A percentile compares a stretch with the other conserved stretches of the same genome.
Conservation (phyloP, 2,113 vertebrate genomes). For the Xyliphius kryptos region DNA sequence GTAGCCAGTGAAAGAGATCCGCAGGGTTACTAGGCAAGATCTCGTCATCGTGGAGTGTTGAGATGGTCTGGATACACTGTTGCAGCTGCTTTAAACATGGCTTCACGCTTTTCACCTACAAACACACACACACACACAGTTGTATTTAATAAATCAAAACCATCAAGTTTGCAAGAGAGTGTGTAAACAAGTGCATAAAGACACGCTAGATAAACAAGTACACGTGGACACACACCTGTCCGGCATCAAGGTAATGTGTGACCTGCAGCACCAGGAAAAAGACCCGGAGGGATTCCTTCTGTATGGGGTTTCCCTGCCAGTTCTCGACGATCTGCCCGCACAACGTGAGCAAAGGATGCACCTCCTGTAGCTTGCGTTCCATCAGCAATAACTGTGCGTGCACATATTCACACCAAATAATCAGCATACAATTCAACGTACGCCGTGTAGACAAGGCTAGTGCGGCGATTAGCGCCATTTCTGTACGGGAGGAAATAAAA, state of each 20-base stretch:
- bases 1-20: slow-evolving; percentile 97
- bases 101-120: slow-evolving; percentile 80
- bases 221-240: too few species aligned
- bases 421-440: neutral
- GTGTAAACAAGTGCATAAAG: too few species aligned
- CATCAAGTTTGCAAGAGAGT: too few species aligned
- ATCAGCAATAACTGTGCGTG: slow-evolving; percentile 74
- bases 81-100: slow-evolving; percentile 96
- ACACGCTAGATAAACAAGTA: too few species aligned
- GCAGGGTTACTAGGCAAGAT: slow-evolving; percentile 95
- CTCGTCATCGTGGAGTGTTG: slow-evolving; percentile 93
- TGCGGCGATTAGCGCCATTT: neutral
- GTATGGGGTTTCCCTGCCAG: slow-evolving; percentile 98
- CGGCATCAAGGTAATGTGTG: slow-evolving; percentile 94
- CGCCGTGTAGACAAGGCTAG: neutral
- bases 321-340: slow-evolving; percentile 97
- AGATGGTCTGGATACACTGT: slow-evolving; percentile 98
- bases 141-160: too few species aligned
- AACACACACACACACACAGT: slow-evolving; percentile 11
- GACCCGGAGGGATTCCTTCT: slow-evolving; percentile 92
- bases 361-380: slow-evolving; percentile 94
- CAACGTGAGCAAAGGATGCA: slow-evolving; percentile 89
- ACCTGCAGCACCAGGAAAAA: slow-evolving; percentile 97
- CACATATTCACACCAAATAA: neutral
- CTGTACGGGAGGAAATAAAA: too few species aligned